These are phyloP conservation scores for Eclectus roratus DNA, from an alignment of 2,113 vertebrate species.

Conservation along the genomic window DNA sequence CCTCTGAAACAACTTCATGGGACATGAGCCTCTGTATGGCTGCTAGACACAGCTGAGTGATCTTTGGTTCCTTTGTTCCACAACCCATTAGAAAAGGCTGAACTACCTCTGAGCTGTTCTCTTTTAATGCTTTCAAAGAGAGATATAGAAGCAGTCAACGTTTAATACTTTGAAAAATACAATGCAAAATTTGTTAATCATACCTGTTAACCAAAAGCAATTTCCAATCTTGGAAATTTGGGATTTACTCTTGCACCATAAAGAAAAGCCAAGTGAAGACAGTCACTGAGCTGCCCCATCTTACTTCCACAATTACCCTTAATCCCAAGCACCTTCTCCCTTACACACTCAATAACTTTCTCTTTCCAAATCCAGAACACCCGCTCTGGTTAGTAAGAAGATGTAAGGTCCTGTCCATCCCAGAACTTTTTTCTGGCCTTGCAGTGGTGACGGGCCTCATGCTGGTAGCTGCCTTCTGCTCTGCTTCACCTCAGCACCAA, in stretches of 20 bases:
- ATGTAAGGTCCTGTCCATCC: not conserved
- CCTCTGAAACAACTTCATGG: conserved; percentile 98
- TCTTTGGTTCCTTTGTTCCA: conserved; percentile 98
- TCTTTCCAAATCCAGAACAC: not conserved
- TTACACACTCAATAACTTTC: not conserved
- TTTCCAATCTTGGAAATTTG: not conserved
- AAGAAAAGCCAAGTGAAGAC: not conserved
- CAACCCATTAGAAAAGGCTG: conserved; percentile 99
- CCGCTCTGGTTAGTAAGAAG: not conserved
- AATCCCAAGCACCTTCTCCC: not conserved
- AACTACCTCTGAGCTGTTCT: conserved; percentile 97
- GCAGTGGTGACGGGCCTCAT: not conserved
- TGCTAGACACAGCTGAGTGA: conserved; percentile 95
- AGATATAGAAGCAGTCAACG: conserved; percentile 22
- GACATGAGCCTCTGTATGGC: conserved; percentile 99
- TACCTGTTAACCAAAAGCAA: not conserved
- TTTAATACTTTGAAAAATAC: not conserved
- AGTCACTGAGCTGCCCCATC: not conserved
- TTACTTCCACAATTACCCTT: not conserved
- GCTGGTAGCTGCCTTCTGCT: not conserved
- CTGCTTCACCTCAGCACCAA: not conserved
- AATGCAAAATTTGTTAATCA: not conserved
- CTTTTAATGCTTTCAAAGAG: conserved; percentile 89
- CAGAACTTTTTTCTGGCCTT: not conserved
- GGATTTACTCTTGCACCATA: not conserved